Evolutionary conservation across 2,113 vertebrate genomes (phyloP), one percentile per base, ranked within the genome.

Genomic region (Gallinago media): DNA sequence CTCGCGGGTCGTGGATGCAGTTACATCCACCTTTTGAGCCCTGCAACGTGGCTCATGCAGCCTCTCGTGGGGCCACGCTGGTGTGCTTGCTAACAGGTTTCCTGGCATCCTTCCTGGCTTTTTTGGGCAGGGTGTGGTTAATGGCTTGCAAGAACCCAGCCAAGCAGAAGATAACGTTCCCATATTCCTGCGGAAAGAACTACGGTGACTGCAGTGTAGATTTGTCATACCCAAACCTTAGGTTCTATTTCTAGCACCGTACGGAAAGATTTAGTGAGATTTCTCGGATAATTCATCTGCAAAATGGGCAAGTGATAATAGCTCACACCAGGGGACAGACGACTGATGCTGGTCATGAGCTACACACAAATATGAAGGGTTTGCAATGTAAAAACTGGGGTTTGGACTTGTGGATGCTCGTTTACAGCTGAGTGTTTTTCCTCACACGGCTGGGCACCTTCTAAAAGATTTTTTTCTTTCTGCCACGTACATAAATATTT

Each of bases 61-160:
- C 74, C 42, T 62, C 59, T 85, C 15, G 36, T 88, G 87, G 82
- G 70, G 49, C 40, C 36, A 27, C 1, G 4, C 44, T 56, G 59
- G 32, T 46, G 31, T 49, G 32, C 42, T 72, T 44, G 73, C n/a
- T 38, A 32, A 54, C 81, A 91, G 80, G 31, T 78, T 92, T 93
- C 52, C 85, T 95, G 90, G 92, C 61, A 59, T 63, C 49, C 61
- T 75, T 75, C 59, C 44, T 85, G 61, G 34, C 66, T 88, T 58
- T 42, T 42, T 32, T 56, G 92, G 79, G 85, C 71, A 85, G 91
- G 91, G 88, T 78, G 76, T 75, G 88, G 88, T 91, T 96, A 95
- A 91, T 87, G 86, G 94, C 91, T 85, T 87, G 59, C 32, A 40
- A 91, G 77, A 96, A 72, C 27, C 61, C 70, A 92, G 83, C 80